Evolutionary conservation across 2,797 vertebrate species (phyloP).

Genomic region (Periparus ater): DNA sequence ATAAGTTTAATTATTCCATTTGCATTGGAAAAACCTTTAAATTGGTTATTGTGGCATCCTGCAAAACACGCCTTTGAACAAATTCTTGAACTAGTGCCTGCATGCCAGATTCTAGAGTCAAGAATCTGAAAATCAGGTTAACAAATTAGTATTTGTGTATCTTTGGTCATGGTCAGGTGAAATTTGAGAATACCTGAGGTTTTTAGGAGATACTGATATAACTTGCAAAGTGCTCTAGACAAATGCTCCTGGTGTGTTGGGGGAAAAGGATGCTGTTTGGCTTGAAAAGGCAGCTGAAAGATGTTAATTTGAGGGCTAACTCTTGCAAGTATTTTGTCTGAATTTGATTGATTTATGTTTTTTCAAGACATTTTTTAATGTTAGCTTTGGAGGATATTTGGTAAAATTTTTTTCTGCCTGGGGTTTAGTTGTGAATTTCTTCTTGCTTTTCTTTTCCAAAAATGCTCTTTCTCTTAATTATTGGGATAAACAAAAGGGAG

Average conservation of each 20-base stretch:
- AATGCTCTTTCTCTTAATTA: not conserved
- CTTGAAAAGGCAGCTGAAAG: not conserved
- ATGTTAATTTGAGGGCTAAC: not conserved
- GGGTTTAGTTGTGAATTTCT: not conserved
- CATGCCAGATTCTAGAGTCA: not conserved
- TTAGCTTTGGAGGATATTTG: not conserved
- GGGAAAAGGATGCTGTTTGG: not conserved
- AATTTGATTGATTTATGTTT: not conserved
- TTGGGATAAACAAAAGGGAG: not conserved
- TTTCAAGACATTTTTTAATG: not conserved
- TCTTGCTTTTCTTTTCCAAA: not conserved
- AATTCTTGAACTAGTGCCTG: not conserved
- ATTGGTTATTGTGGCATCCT: not conserved
- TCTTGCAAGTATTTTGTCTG: not conserved
- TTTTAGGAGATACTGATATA: accelerated
- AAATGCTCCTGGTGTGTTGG: not conserved
- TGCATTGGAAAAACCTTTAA: not conserved
- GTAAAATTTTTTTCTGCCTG: not conserved
- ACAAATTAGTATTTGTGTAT: accelerated
- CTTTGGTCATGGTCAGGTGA: not conserved
- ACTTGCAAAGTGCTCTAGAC: not conserved
- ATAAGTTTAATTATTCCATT: not conserved
- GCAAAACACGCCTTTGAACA: not conserved
- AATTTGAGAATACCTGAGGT: not conserved
- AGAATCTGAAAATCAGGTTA: not conserved